Evolutionary conservation across 1,140 invertebrate species (phyloP).

Genomic region (Oryctes rhinoceros): DNA sequence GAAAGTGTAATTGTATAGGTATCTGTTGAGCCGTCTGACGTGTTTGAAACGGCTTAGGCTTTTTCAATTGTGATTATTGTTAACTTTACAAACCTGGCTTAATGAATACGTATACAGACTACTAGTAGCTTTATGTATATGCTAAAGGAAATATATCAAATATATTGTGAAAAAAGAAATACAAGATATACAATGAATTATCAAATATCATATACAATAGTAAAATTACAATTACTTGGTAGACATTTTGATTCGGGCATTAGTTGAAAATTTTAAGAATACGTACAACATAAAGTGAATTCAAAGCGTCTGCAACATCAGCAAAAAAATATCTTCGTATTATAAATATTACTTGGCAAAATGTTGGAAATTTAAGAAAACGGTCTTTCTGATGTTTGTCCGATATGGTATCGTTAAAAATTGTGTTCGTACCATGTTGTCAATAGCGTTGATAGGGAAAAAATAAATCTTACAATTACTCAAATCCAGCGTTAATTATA

Average conservation of each 20-base stretch:
- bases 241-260: neutral
- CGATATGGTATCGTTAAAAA: too few relatives aligned
- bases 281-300: neutral
- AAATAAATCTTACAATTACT: too few relatives aligned
- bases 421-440: too few relatives aligned
- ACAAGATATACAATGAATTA: conserved; percentile 31
- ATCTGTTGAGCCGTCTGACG: conserved; percentile 18
- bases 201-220: conserved; percentile 17
- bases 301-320: too few relatives aligned
- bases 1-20: conserved; percentile 36
- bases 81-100: conserved; percentile 26
- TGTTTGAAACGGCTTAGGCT: conserved; percentile 2
- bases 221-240: neutral
- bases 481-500: neutral
- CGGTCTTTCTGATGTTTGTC: too few relatives aligned
- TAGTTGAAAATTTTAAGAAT: neutral
- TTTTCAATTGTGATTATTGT: conserved; percentile 27
- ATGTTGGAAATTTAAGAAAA: too few relatives aligned
- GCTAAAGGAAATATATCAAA: conserved; percentile 33
- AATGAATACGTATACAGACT: conserved; percentile 28
- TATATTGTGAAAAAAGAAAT: conserved; percentile 17
- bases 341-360: too few relatives aligned
- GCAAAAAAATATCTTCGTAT: too few relatives aligned
- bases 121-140: conserved; percentile 38
- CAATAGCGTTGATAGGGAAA: too few relatives aligned